A percentile compares a stretch with the other conserved stretches of the same genome.
Evolutionary conservation across 2,113 vertebrate genomes (phyloP).

Genomic region (Gavialis gangeticus): DNA sequence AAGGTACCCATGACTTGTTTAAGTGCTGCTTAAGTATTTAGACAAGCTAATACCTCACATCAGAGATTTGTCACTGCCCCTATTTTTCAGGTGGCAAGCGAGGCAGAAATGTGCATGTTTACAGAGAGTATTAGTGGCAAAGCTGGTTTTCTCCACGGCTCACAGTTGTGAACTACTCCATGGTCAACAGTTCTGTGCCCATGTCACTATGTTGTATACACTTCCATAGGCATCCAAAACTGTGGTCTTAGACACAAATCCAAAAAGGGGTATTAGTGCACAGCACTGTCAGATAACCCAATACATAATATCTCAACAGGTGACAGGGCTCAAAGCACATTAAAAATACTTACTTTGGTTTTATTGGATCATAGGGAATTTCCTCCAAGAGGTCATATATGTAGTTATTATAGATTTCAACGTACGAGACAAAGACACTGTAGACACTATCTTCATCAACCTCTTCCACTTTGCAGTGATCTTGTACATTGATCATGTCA

Average conservation of each 20-base stretch:
- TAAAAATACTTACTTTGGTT: conserved; percentile 88
- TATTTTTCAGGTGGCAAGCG: neutral
- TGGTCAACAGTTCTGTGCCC: neutral
- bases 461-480: conserved; percentile 85
- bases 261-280: neutral
- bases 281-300: neutral
- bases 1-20: neutral
- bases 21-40: neutral
- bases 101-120: neutral
- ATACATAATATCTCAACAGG: neutral
- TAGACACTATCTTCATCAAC: conserved; percentile 96
- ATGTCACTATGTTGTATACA: neutral
- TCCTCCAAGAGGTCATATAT: conserved; percentile 97
- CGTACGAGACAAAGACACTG: conserved; percentile 94
- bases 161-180: neutral
- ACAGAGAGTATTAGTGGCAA: neutral
- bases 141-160: neutral
- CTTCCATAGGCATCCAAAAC: neutral
- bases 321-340: neutral
- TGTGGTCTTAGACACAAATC: neutral
- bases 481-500: conserved; percentile 91
- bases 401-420: conserved; percentile 99
- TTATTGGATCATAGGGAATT: conserved; percentile 86
- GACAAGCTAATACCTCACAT: neutral
- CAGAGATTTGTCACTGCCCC: neutral